These are phyloP conservation scores for Phymastichus coffea DNA, from an alignment of 1,140 invertebrate genomes.

Conservation along the genomic window DNA sequence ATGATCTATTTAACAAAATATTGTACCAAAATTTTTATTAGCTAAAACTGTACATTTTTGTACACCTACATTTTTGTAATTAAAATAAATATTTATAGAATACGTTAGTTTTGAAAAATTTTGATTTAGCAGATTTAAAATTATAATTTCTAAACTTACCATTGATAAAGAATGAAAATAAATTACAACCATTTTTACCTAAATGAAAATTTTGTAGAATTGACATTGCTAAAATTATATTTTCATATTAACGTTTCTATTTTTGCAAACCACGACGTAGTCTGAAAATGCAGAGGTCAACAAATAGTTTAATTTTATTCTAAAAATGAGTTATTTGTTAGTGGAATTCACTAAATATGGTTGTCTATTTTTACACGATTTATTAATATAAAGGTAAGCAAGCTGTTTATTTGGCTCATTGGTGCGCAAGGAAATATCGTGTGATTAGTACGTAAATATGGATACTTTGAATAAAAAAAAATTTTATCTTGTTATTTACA, in stretches of 20 bases:
- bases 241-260: background rate
- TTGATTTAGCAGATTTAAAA: background rate
- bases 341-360: conserved; percentile 2
- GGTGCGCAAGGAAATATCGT: conserved; percentile 2
- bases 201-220: conserved; percentile 23
- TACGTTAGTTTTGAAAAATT: background rate
- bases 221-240: background rate
- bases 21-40: conserved; percentile 1
- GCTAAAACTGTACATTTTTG: conserved; percentile 16
- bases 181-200: background rate
- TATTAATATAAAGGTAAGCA: conserved; percentile 18
- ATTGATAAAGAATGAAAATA: conserved; percentile 5
- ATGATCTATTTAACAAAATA: background rate
- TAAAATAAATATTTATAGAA: conserved; percentile 8
- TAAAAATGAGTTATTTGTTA: conserved; percentile 4
- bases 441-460: background rate
- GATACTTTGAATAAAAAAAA: conserved; percentile 19
- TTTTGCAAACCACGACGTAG: background rate
- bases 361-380: conserved; percentile 13
- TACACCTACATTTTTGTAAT: background rate
- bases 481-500: conserved; percentile 24
- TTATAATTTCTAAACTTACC: conserved; percentile 13
- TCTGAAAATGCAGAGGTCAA: conserved; percentile 16
- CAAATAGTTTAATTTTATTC: conserved; percentile 18
- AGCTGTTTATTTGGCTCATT: conserved; percentile 22